Evolutionary conservation across 2,113 vertebrate species (phyloP).

Genomic region (Crotophaga sulcirostris): DNA sequence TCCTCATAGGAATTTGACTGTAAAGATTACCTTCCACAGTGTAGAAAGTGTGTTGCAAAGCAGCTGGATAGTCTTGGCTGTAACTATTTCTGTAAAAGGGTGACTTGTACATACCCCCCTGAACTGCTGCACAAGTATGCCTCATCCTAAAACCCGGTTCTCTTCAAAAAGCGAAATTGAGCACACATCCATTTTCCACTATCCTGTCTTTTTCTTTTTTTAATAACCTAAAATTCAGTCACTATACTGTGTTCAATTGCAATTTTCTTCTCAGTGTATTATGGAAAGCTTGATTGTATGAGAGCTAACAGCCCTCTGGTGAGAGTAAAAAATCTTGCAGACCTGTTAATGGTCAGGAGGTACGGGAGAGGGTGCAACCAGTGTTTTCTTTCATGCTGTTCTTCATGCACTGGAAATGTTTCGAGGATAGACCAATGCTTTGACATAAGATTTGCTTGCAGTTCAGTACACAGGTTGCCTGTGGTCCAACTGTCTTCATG

Average conservation of each 20-base stretch:
- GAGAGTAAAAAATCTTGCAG: not conserved
- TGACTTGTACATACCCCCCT: not conserved
- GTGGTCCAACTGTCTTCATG: slow-evolving; percentile 16
- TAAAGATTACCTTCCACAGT: not conserved
- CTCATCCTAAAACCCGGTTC: not conserved
- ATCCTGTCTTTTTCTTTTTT: not conserved
- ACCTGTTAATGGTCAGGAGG: not conserved
- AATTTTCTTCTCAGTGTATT: not conserved
- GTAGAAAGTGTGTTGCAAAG: not conserved
- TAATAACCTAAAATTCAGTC: not conserved
- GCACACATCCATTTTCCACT: not conserved
- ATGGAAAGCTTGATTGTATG: not conserved
- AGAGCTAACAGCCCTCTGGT: not conserved
- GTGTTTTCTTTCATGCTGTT: slow-evolving; percentile 5
- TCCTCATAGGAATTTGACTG: not conserved
- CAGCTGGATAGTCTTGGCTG: not conserved
- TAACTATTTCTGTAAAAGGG: not conserved
- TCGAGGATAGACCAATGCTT: not conserved
- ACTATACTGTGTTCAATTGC: not conserved
- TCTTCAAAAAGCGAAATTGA: not conserved
- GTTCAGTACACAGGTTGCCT: not conserved
- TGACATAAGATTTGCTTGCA: slow-evolving; percentile 6
- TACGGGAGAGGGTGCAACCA: not conserved
- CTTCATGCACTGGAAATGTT: not conserved
- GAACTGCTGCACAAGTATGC: not conserved